Evolutionary conservation across 2,797 vertebrate genomes (phyloP).

Genomic region (Bradypodion pumilum): DNA sequence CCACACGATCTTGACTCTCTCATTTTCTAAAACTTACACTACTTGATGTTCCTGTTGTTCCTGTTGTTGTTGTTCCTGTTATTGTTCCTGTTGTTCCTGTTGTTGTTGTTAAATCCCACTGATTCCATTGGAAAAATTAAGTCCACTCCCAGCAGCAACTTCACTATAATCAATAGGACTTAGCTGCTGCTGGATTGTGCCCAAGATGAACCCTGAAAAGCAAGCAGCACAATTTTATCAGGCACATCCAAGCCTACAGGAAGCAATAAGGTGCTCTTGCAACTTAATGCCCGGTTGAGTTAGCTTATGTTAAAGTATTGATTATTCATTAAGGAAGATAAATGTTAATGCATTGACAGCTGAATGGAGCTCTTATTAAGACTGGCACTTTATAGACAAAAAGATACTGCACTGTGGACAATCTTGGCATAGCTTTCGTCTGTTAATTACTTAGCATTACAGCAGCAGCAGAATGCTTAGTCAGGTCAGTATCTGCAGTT

Average conservation of each 20-base stretch:
- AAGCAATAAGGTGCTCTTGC: slow-evolving; percentile 45
- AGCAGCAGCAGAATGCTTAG: slow-evolving; percentile 32
- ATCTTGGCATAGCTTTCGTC: slow-evolving; percentile 23
- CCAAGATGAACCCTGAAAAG: not conserved
- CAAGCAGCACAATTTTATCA: slow-evolving; percentile 24
- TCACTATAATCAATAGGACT: not conserved
- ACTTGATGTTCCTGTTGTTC: too few relatives aligned
- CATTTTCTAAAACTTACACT: too few relatives aligned
- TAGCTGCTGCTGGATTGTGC: not conserved
- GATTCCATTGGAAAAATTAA: slow-evolving; percentile 14
- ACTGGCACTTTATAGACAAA: slow-evolving; percentile 56
- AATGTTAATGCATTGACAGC: slow-evolving; percentile 60
- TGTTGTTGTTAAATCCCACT: not conserved
- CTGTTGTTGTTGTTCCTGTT: too few relatives aligned
- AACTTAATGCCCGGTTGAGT: slow-evolving; percentile 61
- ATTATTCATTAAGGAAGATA: slow-evolving; percentile 71
- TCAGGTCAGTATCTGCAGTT: slow-evolving; percentile 10
- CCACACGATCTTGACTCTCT: too few relatives aligned
- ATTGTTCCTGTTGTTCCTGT: too few relatives aligned
- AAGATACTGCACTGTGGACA: slow-evolving; percentile 27
- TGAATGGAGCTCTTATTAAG: slow-evolving; percentile 61
- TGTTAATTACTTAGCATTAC: slow-evolving; percentile 40
- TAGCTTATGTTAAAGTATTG: slow-evolving; percentile 67
- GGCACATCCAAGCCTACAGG: slow-evolving; percentile 28
- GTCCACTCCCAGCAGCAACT: not conserved